These are phyloP conservation scores for Hestina assimilis DNA, from an alignment of 1,140 invertebrate genomes.

Conservation along the genomic window DNA sequence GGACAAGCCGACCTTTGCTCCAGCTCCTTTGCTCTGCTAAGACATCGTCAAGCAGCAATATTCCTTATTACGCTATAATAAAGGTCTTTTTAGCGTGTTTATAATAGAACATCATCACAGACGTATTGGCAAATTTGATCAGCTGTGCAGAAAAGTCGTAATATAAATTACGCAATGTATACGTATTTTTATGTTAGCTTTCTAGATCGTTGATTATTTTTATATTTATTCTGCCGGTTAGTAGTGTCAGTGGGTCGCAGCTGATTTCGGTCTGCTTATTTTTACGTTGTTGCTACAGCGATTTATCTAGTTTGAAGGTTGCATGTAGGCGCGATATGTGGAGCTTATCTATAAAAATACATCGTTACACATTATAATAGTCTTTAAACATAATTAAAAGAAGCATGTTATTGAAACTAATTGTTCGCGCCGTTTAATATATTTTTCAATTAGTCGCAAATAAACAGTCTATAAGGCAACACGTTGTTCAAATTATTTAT, in stretches of 20 bases:
- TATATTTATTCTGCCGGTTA: slow-evolving; percentile 20
- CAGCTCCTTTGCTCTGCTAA: slow-evolving; percentile 25
- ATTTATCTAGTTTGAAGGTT: slow-evolving; percentile 24
- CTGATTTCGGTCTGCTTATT: slow-evolving; percentile 40
- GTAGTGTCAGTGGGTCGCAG: slow-evolving; percentile 37
- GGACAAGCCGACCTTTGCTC: slow-evolving; percentile 54
- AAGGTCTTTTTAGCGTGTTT: not conserved
- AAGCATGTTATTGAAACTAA: no score
- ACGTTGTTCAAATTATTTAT: no score
- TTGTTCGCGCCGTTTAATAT: no score
- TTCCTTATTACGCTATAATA: not conserved
- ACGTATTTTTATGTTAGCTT: not conserved
- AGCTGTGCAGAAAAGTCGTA: slow-evolving; percentile 7
- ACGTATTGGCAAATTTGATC: slow-evolving; percentile 9
- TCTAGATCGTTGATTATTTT: slow-evolving; percentile 11
- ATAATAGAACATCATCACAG: not conserved
- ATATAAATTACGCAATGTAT: not conserved
- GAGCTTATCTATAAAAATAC: not conserved
- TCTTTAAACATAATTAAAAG: no score
- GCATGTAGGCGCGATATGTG: slow-evolving; percentile 17
- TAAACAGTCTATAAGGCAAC: no score
- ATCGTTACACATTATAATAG: no score
- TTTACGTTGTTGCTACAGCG: slow-evolving; percentile 5
- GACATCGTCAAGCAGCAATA: not conserved
- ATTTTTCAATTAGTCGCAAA: no score